Base-by-base conservation (phyloP, 2,797 vertebrate genomes). In the Aphelocoma californica region DNA sequence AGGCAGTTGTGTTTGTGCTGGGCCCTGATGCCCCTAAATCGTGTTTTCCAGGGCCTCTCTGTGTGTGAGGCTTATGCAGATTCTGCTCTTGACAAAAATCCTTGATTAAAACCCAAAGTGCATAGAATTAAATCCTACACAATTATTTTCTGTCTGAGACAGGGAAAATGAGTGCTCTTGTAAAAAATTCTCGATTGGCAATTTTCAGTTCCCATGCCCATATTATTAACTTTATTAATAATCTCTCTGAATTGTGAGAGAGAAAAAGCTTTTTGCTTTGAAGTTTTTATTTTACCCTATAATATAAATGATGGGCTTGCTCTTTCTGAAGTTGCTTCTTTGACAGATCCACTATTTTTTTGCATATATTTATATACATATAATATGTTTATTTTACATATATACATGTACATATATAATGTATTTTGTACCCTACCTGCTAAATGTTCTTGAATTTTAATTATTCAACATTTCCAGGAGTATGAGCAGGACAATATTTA, bases 181-280 rank as follows among this genome's bases (percentile, higher is more conserved):
- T 31, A 31, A 67, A 61, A 65, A 51, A 13, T 9, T 73, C 69
- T 93, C 23, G 17, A 28, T 29, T 74, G 73, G 40, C 38, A 70
- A 64, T 20, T 79, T 73, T 75, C 0, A 5, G 78, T 79, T 79
- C 61, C 71, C 86, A n/a, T 86, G 36, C 20, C 36, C 51, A 0
- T 71, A 12, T 89, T 77, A 88, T 88, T 93, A 88, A 81, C 69
- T 92, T 92, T 71, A 86, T 93, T 93, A 92, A 79, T 57, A 61
- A 77, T 51, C 38, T 81, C 42, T 72, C 91, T 94, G 89, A 67
- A 78, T 54, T 69, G 65, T 75, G 51, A 81, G 79, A 75, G 81
- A 58, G 18, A 80, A 88, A 56, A 82, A 53, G 60, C 70, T 34
- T 26, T n/a, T 34, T 56, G 48, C 92, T 96, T 93, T 95, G 91